A percentile compares a stretch with the other conserved stretches of the same genome.
Evolutionary conservation across 2,113 vertebrate species (phyloP).

Genomic region (Sardina pilchardus): DNA sequence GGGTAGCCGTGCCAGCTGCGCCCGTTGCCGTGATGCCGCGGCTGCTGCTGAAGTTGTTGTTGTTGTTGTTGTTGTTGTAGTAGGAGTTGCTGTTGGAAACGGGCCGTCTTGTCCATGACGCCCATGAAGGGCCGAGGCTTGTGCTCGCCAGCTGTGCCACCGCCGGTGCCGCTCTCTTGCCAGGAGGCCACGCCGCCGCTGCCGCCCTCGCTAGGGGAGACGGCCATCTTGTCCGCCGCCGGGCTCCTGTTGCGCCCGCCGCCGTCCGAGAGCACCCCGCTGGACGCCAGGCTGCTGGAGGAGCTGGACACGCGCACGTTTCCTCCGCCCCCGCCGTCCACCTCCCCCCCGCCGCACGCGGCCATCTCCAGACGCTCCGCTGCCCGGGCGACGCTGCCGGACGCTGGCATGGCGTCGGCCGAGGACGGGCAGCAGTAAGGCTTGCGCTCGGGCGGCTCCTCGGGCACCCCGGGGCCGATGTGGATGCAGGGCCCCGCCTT

Average conservation of each 20-base stretch:
- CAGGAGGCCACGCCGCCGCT: neutral
- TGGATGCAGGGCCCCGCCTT: slow-evolving; percentile 66
- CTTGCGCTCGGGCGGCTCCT: slow-evolving; percentile 44
- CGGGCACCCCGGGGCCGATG: slow-evolving; percentile 52
- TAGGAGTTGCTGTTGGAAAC: slow-evolving; percentile 75
- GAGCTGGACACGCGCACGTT: slow-evolving; percentile 78
- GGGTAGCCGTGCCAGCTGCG: slow-evolving; percentile 73
- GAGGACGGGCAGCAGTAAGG: slow-evolving; percentile 49
- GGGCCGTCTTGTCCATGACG: slow-evolving; percentile 90
- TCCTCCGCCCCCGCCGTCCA: slow-evolving; percentile 65
- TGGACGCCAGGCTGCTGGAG: slow-evolving; percentile 78
- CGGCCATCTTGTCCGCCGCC: slow-evolving; percentile 65
- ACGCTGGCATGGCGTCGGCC: neutral
- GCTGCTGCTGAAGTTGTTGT: slow-evolving; percentile 35
- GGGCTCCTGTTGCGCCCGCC: slow-evolving; percentile 64
- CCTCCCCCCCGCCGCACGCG: slow-evolving; percentile 56
- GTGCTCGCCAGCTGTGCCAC: slow-evolving; percentile 71
- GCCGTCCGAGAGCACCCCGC: slow-evolving; percentile 77
- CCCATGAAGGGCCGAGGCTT: slow-evolving; percentile 91
- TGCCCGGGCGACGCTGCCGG: neutral
- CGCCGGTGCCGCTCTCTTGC: slow-evolving; percentile 63
- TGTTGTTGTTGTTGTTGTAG: slow-evolving; percentile 56
- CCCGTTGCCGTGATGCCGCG: slow-evolving; percentile 35
- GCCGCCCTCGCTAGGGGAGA: slow-evolving; percentile 9
- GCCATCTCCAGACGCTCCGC: slow-evolving; percentile 38